Evolutionary conservation across 1,140 invertebrate genomes (phyloP).

Genomic region (Arctopsyche grandis): DNA sequence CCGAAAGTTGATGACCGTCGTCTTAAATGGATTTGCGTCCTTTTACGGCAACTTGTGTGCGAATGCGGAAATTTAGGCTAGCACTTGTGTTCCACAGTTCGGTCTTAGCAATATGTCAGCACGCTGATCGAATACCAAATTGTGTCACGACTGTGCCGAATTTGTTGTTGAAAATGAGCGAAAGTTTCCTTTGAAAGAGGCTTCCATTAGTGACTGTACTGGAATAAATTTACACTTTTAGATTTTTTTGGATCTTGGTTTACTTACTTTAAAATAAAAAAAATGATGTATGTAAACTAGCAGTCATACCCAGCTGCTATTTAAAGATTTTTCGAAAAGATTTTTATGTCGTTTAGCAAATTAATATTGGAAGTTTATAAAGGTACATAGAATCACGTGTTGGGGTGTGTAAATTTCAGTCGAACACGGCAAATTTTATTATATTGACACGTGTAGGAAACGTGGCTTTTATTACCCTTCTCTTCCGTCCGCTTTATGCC

Average conservation of each 20-base stretch:
- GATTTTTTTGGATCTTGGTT: no score
- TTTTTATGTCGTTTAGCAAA: no score
- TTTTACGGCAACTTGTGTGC: conserved; percentile 41
- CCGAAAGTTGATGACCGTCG: conserved; percentile 20
- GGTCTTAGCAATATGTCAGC: background rate
- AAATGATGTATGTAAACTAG: no score
- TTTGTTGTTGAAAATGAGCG: background rate
- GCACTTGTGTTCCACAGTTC: background rate
- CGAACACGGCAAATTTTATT: background rate
- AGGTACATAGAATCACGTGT: background rate
- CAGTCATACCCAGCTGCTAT: no score
- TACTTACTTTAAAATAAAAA: no score
- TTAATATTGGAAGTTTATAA: no score
- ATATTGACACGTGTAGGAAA: background rate
- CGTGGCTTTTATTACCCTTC: background rate
- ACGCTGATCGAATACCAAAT: background rate
- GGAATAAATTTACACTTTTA: no score
- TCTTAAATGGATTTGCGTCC: conserved; percentile 30
- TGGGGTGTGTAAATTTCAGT: background rate
- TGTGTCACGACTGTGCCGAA: background rate
- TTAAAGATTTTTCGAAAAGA: no score
- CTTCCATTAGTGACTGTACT: background rate
- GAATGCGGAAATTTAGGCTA: conserved; percentile 44
- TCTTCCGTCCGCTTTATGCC: background rate
- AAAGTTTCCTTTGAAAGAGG: background rate